Percentiles rank a stretch among this genome's conserved stretches.
These are phyloP conservation scores for Brachionus rotundiformis DNA, from an alignment of 1,140 invertebrate genomes.

Conservation along the genomic window DNA sequence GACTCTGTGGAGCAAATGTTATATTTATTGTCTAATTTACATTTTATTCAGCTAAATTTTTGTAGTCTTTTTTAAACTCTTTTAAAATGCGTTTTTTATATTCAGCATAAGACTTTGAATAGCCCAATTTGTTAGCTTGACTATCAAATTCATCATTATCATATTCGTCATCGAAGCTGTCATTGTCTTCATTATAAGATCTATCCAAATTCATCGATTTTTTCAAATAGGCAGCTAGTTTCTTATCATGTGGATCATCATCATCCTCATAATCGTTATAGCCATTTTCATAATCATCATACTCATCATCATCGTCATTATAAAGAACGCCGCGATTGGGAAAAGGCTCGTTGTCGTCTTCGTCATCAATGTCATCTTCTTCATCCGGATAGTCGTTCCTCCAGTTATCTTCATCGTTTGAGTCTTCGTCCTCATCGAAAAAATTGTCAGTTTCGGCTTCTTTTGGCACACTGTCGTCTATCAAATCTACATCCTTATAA, in stretches of 20 bases:
- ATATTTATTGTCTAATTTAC: neutral
- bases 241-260: slow-evolving; percentile 12
- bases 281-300: slow-evolving; percentile 33
- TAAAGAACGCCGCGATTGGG: neutral
- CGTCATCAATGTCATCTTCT: slow-evolving; percentile 24
- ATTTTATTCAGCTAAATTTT: slow-evolving; percentile 4
- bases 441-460: neutral
- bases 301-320: slow-evolving; percentile 11
- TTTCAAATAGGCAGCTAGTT: slow-evolving; percentile 26
- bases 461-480: slow-evolving; percentile 27
- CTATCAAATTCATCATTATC: slow-evolving; percentile 28
- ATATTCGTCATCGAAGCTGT: slow-evolving; percentile 13
- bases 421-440: slow-evolving; percentile 49
- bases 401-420: slow-evolving; percentile 46
- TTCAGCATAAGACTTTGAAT: slow-evolving; percentile 21
- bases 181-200: slow-evolving; percentile 47
- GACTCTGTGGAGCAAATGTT: neutral
- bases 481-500: slow-evolving; percentile 25
- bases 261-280: slow-evolving; percentile 18
- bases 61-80: slow-evolving; percentile 46
- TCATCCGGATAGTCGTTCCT: slow-evolving; percentile 51
- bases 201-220: slow-evolving; percentile 35
- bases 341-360: slow-evolving; percentile 22
- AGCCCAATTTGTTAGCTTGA: neutral
- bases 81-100: slow-evolving; percentile 46